Evolutionary conservation across 2,888 invertebrate genomes (phyloP), one percentile per base, ranked within the genome.

Genomic region (Anorthoa munda): DNA sequence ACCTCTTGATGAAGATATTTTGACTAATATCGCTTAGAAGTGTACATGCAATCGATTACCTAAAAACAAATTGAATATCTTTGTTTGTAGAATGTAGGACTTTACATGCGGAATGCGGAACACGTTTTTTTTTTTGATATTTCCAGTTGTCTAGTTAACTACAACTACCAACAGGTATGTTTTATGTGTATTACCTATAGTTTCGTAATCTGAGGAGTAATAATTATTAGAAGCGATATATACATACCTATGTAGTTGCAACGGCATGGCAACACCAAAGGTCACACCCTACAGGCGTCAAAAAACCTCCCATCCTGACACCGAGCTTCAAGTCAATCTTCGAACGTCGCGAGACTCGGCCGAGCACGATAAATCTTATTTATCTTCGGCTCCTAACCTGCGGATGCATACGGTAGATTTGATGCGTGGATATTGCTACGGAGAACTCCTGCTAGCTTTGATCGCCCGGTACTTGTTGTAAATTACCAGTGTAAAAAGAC

Each of bases 381-480:
- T 59, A 72, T 72, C 71, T 73, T 53, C 55, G 68, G 66, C 58
- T 51, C 58, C 66, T 53, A 66, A 76, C 63, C 48, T 48, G 71
- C 60, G 21, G 39, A 26, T 26, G 46, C 56, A 15, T 48, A 75
- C 63, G 61, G 50, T 58, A 53, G 74, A 79, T 76, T 69, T 69
- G 60, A 75, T 76, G 76, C 67, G 66, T 69, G 63, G 60, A 71
- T 72, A 79, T 83, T 74, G 71, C 72, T 68, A 55, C 66, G 61
- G 63, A 53, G 65, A 68, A 64, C 73, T 53, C 72, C 68, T 79
- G 48, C 56, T 48, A 77, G 79, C 79, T 87, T 79, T 87, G 82
- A 78, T 86, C 61, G 74, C 87, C 86, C 83, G 67, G 87, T 87
- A 83, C 74, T 76, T 81, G 77, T 83, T 83, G 81, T 75, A 85